Percentiles rank a stretch among this genome's conserved stretches.
Evolutionary conservation across 2,888 invertebrate genomes (phyloP).

Genomic region (Drosophila heteroneura): DNA sequence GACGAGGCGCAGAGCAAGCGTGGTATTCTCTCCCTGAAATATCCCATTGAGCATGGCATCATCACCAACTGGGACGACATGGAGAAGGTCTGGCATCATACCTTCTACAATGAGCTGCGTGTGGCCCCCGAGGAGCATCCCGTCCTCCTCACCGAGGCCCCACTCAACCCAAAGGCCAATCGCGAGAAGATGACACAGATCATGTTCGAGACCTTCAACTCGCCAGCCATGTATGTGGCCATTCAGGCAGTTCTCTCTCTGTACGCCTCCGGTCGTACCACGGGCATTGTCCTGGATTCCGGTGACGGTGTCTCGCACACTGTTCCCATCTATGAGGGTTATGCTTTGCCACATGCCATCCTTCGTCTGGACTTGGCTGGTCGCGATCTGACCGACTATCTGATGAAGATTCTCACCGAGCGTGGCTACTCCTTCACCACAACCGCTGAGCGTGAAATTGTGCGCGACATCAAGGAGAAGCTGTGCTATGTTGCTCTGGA

Average conservation of each 20-base stretch:
- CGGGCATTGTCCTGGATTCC: slow-evolving; percentile 97
- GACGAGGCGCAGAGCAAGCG: slow-evolving; percentile 99
- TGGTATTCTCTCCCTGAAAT: slow-evolving; percentile 97
- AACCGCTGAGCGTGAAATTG: slow-evolving; percentile 97
- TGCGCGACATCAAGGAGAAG: slow-evolving; percentile 97
- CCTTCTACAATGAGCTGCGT: slow-evolving; percentile 99
- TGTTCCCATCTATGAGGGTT: slow-evolving; percentile 97
- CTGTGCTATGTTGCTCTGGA: slow-evolving; percentile 96
- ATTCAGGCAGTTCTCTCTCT: slow-evolving; percentile 96
- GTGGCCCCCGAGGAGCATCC: slow-evolving; percentile 98
- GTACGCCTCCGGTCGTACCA: slow-evolving; percentile 98
- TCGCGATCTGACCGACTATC: slow-evolving; percentile 96
- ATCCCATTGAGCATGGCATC: slow-evolving; percentile 98
- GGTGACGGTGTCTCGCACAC: slow-evolving; percentile 99
- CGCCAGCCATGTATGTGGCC: slow-evolving; percentile 97
- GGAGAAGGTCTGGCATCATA: slow-evolving; percentile 99
- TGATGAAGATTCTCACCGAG: slow-evolving; percentile 97
- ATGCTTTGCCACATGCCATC: slow-evolving; percentile 96
- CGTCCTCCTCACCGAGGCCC: slow-evolving; percentile 94
- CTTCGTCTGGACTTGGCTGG: slow-evolving; percentile 96
- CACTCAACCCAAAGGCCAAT: slow-evolving; percentile 95
- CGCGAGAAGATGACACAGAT: slow-evolving; percentile 97
- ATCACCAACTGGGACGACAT: slow-evolving; percentile 99
- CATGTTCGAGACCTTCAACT: slow-evolving; percentile 97
- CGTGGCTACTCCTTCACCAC: slow-evolving; percentile 96